Evolutionary conservation across 1,140 invertebrate species (phyloP).

Genomic region (Hylaeus volcanicus): DNA sequence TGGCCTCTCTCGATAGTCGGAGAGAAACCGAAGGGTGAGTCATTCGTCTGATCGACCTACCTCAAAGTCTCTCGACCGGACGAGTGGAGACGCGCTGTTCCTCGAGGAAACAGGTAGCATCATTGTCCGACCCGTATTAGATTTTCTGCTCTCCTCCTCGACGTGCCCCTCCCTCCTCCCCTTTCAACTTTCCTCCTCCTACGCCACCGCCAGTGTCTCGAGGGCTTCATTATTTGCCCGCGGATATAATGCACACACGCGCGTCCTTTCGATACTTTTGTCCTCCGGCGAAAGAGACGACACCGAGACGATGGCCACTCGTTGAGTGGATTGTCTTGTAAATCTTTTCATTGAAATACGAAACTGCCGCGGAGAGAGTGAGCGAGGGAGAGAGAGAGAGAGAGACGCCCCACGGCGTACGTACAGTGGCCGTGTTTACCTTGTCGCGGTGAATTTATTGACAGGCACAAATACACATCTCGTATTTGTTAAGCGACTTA

Average conservation of each 20-base stretch:
- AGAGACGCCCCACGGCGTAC: background rate
- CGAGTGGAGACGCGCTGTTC: constrained; percentile 17
- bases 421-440: constrained; percentile 14
- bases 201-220: background rate
- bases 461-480: background rate
- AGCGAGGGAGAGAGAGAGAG: too few relatives aligned
- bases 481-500: constrained; percentile 8
- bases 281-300: background rate
- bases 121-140: constrained; percentile 19
- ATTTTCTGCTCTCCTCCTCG: background rate
- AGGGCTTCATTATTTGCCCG: background rate
- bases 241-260: background rate
- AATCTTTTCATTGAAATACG: constrained; percentile 39
- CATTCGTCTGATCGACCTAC: constrained; percentile 64
- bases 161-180: background rate
- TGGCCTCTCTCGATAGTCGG: constrained; percentile 34
- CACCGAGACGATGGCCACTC: background rate
- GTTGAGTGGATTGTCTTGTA: constrained; percentile 31
- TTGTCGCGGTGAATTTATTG: constrained; percentile 17
- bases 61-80: constrained; percentile 56
- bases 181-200: too few relatives aligned
- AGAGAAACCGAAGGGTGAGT: constrained; percentile 61
- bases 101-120: constrained; percentile 17
- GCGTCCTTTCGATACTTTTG: background rate
- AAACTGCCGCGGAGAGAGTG: background rate